Conservation (phyloP, 1,140 invertebrate genomes). For the Macrosteles quadrilineatus region DNA sequence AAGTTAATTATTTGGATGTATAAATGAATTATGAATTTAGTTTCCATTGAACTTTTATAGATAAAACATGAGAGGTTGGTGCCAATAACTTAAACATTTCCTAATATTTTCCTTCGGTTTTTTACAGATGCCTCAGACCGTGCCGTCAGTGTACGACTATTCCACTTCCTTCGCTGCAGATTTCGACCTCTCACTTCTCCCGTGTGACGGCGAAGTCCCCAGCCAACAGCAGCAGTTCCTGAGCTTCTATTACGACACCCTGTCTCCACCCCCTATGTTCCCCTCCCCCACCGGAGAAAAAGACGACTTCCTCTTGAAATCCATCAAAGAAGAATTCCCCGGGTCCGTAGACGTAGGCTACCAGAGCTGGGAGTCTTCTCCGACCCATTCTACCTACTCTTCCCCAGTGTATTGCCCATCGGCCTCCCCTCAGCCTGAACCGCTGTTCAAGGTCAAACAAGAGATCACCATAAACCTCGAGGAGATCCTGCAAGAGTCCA, state of each 20-base stretch:
- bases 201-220: slow-evolving; percentile 55
- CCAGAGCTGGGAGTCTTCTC: slow-evolving; percentile 27
- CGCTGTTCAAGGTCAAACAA: slow-evolving; percentile 53
- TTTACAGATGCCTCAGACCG: slow-evolving; percentile 80
- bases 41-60: no score
- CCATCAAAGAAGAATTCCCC: slow-evolving; percentile 36
- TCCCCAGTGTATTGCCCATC: slow-evolving; percentile 16
- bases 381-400: neutral
- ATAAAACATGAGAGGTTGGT: no score
- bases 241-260: slow-evolving; percentile 53
- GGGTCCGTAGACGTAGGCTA: neutral
- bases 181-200: slow-evolving; percentile 74
- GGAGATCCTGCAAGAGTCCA: slow-evolving; percentile 54
- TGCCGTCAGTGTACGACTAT: slow-evolving; percentile 69
- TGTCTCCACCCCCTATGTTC: slow-evolving; percentile 58
- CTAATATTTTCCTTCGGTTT: slow-evolving; percentile 27
- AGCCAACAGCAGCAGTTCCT: slow-evolving; percentile 56
- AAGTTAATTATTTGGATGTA: no score
- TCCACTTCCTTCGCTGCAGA: slow-evolving; percentile 63
- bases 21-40: no score
- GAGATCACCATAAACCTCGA: slow-evolving; percentile 52
- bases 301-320: slow-evolving; percentile 16
- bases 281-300: slow-evolving; percentile 46
- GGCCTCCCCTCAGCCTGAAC: slow-evolving; percentile 31
- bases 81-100: neutral